phyloP scores from a whole-genome alignment of 1,140 invertebrate species.

The Bombus pascuorum region DNA sequence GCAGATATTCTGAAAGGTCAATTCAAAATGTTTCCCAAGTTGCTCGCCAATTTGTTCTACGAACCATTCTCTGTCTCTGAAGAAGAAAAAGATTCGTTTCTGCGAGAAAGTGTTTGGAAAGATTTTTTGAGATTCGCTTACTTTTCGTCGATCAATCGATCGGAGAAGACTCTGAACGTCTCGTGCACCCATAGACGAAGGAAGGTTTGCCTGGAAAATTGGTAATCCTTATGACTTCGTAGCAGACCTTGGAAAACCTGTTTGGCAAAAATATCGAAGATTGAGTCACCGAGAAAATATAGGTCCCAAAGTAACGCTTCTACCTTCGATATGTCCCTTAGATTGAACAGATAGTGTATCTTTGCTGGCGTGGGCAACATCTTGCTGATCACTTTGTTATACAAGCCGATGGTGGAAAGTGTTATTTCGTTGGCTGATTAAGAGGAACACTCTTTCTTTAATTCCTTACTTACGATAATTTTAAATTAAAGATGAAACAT shows the following conservation, averaged over 20 bases:
- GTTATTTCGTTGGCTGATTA: slow-evolving; percentile 83
- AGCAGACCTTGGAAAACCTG: slow-evolving; percentile 89
- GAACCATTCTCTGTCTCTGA: slow-evolving; percentile 90
- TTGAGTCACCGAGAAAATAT: not conserved
- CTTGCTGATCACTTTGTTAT: slow-evolving; percentile 86
- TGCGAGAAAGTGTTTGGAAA: too few species aligned
- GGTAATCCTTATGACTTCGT: slow-evolving; percentile 88
- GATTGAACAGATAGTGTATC: slow-evolving; percentile 94
- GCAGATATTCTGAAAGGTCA: slow-evolving; percentile 91
- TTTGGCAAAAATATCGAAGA: slow-evolving; percentile 38
- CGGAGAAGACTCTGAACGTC: slow-evolving; percentile 91
- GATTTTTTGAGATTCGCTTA: slow-evolving; percentile 68
- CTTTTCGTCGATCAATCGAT: slow-evolving; percentile 90
- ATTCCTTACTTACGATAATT: not conserved
- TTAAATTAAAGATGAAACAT: not conserved
- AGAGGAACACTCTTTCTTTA: not conserved
- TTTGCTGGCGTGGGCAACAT: slow-evolving; percentile 93
- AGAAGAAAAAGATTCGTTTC: slow-evolving; percentile 39
- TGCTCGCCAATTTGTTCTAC: slow-evolving; percentile 87
- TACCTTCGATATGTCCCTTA: slow-evolving; percentile 92
- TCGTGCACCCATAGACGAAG: slow-evolving; percentile 93
- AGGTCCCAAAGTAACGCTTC: not conserved
- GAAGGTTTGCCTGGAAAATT: slow-evolving; percentile 87
- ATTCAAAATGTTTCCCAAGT: slow-evolving; percentile 89
- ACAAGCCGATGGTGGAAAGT: slow-evolving; percentile 89